A percentile compares a stretch with the other conserved stretches of the same genome.
phyloP scores from a whole-genome alignment of 2,797 vertebrate species.

The Remorina albescens region DNA sequence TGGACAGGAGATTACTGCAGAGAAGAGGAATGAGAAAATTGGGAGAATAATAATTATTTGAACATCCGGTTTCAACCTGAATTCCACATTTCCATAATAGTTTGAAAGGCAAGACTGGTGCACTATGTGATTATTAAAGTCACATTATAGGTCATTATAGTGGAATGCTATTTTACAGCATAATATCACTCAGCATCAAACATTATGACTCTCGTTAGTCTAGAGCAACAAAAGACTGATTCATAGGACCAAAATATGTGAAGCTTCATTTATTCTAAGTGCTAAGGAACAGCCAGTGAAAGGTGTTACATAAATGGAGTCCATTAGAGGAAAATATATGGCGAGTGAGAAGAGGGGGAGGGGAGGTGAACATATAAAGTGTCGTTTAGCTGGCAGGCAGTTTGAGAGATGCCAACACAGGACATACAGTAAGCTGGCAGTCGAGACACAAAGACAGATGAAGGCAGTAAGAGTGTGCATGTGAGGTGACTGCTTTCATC shows the following conservation, averaged over 20 bases:
- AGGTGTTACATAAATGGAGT: slow-evolving; percentile 21
- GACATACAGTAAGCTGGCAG: slow-evolving; percentile 11
- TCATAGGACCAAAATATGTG: background rate
- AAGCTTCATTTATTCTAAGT: slow-evolving; percentile 20
- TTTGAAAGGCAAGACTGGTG: background rate
- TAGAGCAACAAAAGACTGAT: slow-evolving; percentile 16
- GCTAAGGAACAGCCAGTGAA: slow-evolving; percentile 10
- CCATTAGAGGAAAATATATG: slow-evolving; percentile 17
- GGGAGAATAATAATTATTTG: background rate
- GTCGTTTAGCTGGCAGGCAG: slow-evolving; percentile 5
- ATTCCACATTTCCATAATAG: background rate
- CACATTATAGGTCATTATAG: background rate
- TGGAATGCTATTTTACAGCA: slow-evolving; percentile 12
- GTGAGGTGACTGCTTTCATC: background rate
- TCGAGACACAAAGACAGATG: background rate
- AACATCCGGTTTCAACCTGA: slow-evolving; percentile 1
- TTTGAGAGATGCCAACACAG: background rate
- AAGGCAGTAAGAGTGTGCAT: slow-evolving; percentile 2
- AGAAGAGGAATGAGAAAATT: slow-evolving; percentile 29
- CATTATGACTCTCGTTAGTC: background rate
- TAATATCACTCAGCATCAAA: background rate
- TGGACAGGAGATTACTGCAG: slow-evolving; percentile 92
- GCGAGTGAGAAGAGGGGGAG: background rate
- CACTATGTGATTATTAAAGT: background rate
- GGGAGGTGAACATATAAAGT: slow-evolving; percentile 11